Percentiles rank a stretch among this genome's conserved stretches.
These are phyloP conservation scores for Phallusia fumigata DNA, from an alignment of 23 tunicate genomes.

Conservation along the genomic window DNA sequence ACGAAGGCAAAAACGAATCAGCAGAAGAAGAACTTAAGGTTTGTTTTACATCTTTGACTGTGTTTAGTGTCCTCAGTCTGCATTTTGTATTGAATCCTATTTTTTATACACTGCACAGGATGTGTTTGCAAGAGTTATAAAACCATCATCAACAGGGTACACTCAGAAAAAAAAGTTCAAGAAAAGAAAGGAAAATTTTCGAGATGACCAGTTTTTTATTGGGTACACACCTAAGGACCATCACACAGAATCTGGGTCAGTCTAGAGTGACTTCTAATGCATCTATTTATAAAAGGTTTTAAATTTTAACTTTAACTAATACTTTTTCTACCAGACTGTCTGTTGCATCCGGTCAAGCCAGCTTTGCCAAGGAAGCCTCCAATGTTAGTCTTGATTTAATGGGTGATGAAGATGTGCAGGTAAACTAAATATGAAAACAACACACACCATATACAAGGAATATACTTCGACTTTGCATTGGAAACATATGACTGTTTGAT, in stretches of 20 bases:
- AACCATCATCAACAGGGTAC: neutral
- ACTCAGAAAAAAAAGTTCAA: slow-evolving; percentile 15
- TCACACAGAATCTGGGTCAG: slow-evolving; percentile 78
- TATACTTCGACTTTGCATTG: too few relatives aligned
- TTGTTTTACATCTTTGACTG: too few relatives aligned
- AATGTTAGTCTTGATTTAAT: slow-evolving; percentile 66
- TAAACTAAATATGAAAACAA: neutral
- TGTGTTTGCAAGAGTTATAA: neutral
- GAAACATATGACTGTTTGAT: too few relatives aligned
- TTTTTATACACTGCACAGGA: neutral
- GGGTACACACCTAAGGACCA: slow-evolving; percentile 74
- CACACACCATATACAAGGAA: too few relatives aligned
- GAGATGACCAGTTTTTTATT: slow-evolving; percentile 71
- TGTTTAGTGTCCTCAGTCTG: too few relatives aligned
- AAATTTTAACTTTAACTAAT: neutral
- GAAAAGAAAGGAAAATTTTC: slow-evolving; percentile 15
- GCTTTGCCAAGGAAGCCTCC: slow-evolving; percentile 68
- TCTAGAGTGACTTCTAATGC: neutral
- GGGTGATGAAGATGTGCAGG: slow-evolving; percentile 85
- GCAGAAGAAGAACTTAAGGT: slow-evolving; percentile 2
- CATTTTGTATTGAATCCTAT: too few relatives aligned
- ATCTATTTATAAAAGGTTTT: neutral
- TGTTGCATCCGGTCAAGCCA: slow-evolving; percentile 29
- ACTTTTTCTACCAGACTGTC: slow-evolving; percentile 44
- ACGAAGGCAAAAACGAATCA: neutral